Percentiles rank a stretch among this genome's conserved stretches.
Conservation (phyloP, 2,888 invertebrate genomes). For the Hemaris fuciformis region DNA sequence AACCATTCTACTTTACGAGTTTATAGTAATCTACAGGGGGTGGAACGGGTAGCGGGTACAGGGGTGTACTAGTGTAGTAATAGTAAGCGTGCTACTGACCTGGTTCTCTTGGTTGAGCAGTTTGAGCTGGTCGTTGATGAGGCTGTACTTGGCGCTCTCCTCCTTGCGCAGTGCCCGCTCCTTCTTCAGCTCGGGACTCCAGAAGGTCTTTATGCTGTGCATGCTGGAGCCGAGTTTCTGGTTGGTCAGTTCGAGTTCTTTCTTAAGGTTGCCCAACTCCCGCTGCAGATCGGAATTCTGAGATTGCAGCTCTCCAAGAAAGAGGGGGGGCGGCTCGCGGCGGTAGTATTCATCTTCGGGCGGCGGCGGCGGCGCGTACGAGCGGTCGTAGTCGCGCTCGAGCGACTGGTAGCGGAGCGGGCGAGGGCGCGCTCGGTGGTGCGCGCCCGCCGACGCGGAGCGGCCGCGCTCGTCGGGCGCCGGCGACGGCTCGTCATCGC, state of each 20-base stretch:
- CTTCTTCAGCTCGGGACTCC: slow-evolving; percentile 99
- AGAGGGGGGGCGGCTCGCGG: slow-evolving; percentile 83
- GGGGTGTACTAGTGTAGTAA: slow-evolving; percentile 5
- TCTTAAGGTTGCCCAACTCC: slow-evolving; percentile 93
- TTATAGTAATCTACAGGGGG: background rate
- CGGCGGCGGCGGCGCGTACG: slow-evolving; percentile 93
- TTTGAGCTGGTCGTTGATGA: slow-evolving; percentile 98
- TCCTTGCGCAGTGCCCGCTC: slow-evolving; percentile 98
- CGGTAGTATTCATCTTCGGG: slow-evolving; percentile 84
- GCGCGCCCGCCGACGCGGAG: slow-evolving; percentile 84
- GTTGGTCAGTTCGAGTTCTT: slow-evolving; percentile 96
- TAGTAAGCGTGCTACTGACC: slow-evolving; percentile 79
- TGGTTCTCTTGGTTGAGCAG: slow-evolving; percentile 97
- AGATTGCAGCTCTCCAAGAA: slow-evolving; percentile 93
- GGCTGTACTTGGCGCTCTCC: slow-evolving; percentile 97
- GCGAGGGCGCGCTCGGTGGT: slow-evolving; percentile 90
- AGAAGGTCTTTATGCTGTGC: slow-evolving; percentile 99
- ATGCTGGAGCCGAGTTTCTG: slow-evolving; percentile 99
- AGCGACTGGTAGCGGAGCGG: slow-evolving; percentile 89
- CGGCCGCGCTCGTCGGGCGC: slow-evolving; percentile 93
- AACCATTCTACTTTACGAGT: no score
- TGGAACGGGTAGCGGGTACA: background rate
- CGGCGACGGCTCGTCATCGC: slow-evolving; percentile 89
- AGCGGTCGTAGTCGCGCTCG: slow-evolving; percentile 90
- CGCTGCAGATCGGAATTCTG: slow-evolving; percentile 97